Base-by-base conservation (phyloP, 1,140 invertebrate genomes). In the Oreohelix idahoensis region DNA sequence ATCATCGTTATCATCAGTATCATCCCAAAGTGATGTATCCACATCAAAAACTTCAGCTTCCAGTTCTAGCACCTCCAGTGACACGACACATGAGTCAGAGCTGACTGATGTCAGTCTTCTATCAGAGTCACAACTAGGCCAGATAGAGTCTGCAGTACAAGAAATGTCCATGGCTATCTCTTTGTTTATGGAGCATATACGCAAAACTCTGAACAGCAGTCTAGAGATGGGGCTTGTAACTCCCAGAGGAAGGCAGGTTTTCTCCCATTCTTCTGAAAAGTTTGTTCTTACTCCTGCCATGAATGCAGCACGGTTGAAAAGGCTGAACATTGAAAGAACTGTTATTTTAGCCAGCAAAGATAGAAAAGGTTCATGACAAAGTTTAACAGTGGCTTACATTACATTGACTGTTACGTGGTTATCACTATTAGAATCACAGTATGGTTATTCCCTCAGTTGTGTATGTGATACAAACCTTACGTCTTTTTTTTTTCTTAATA, bases 91-190 rank as follows among this genome's bases (percentile, higher is more conserved):
- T 51, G 51, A 76, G 38, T 77, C 70, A 8, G 85, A 87, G 20
- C 76, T 79, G 0, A 79, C 85, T 39, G 86, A 87, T 49, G 49
- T 85, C 49, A 87, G 86, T 0, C 83, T 88, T 35, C 84, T 90
- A 69, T 87, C 88, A 8, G 85, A 89, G 20, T 83, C 86, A 29
- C 89, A 90, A 69, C 79, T 83, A n/a, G 87, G 89, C 63, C 84
- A 87, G 49, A 58, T 90, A n/a, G 88, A 89, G 36, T 81, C 79
- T 71, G 87, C 88, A 4, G 85, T 81, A 11, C 85, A 86, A 66
- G 89, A 89, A 77, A 86, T 90, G 20, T 70, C 85, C 23, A 36
- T 82, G 36, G 85, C 89, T 23, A 83, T 84, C 38, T 45, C 66
- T 11, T 58, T 82, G 49, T 70, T 90, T 23, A 85, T 84, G 39